Evolutionary conservation across 2,888 invertebrate genomes (phyloP), one percentile per base, ranked within the genome.

Genomic region (Drosophila infuscata): DNA sequence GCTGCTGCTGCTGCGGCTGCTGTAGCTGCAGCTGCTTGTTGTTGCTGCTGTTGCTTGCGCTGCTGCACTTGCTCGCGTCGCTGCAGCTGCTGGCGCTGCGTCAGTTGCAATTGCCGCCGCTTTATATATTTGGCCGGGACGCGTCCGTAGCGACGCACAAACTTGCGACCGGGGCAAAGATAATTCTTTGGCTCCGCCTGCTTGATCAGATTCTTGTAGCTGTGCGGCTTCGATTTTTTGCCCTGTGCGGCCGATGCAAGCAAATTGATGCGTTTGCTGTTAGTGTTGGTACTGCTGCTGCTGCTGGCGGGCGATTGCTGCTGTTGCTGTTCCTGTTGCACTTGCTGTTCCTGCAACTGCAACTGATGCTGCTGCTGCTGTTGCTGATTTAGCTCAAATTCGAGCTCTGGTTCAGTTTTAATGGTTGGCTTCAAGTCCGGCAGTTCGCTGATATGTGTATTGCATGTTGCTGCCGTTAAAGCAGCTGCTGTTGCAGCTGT

Each of bases 121-220:
- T 89, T 92, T 6, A 81, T 70, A 33, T 84, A 82, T 25, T 90
- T 91, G 38, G 83, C 76, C 35, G 89, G 88, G 0, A 90, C 77
- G 46, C 91, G 91, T 17, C 92, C 90, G 59, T 90, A 92, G 8
- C 92, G 91, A 61, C 90, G 91, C 52, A 89, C 85, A 33, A 91
- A 89, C 35, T 89, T 91, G 33, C 92, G 89, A 25, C 92, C 92
- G 6, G 92, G 86, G 68, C 92, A 93, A 29, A 93, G 80, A 67
- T 93, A 93, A 29, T 91, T 90, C 79, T 92, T 93, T 56, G 93
- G 92, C 79, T 93, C 92, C 2, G 93, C 88, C 80, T 93, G 93
- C 70, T 93, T 93, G 49, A 93, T 93, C 62, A 93, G 91, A 80
- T 90, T 93, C 78, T 93, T 93, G 74, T 93, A 93, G 79, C 93